Conservation (phyloP, 2,113 vertebrate species). For the Notothenia rossii region DNA sequence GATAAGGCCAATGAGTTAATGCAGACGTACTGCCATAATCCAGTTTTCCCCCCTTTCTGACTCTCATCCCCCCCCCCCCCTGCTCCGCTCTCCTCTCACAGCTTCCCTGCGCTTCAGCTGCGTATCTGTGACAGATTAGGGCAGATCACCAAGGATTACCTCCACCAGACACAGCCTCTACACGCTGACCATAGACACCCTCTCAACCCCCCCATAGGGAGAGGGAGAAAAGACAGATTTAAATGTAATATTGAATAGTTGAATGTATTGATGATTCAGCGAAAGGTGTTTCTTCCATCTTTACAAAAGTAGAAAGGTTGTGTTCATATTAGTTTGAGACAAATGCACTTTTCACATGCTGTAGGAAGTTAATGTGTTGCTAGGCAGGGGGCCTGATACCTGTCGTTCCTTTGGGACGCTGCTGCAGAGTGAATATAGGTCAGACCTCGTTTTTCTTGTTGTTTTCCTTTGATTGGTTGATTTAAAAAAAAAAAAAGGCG, state of each 20-base stretch:
- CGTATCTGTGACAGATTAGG: slow-evolving; percentile 87
- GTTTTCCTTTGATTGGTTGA: slow-evolving; percentile 61
- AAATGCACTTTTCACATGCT: slow-evolving; percentile 1
- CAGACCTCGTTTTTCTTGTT: slow-evolving; percentile 59
- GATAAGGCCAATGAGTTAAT: slow-evolving; percentile 83
- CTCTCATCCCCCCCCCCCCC: slow-evolving; percentile 40
- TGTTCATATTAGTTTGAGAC: slow-evolving; percentile 11
- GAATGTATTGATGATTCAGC: slow-evolving; percentile 29
- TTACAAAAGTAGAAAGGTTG: neutral
- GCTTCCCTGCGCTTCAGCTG: slow-evolving; percentile 77
- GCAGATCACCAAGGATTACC: slow-evolving; percentile 86
- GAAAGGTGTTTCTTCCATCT: neutral
- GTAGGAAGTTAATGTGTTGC: slow-evolving; percentile 1
- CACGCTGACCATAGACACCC: slow-evolving; percentile 74
- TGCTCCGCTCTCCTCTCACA: slow-evolving; percentile 54
- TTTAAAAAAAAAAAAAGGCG: slow-evolving; percentile 50
- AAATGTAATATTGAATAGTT: slow-evolving; percentile 27
- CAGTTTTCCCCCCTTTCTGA: slow-evolving; percentile 60
- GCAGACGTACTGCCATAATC: slow-evolving; percentile 83
- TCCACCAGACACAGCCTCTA: slow-evolving; percentile 73
- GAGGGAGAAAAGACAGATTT: slow-evolving; percentile 11
- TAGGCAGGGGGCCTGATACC: slow-evolving; percentile 44
- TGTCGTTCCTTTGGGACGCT: slow-evolving; percentile 54
- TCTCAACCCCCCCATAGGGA: slow-evolving; percentile 27
- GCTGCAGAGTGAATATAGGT: slow-evolving; percentile 70